A percentile compares a stretch with the other conserved stretches of the same genome.
These are phyloP conservation scores for Ammodytes marinus DNA, from an alignment of 2,113 vertebrate species.

Conservation along the genomic window DNA sequence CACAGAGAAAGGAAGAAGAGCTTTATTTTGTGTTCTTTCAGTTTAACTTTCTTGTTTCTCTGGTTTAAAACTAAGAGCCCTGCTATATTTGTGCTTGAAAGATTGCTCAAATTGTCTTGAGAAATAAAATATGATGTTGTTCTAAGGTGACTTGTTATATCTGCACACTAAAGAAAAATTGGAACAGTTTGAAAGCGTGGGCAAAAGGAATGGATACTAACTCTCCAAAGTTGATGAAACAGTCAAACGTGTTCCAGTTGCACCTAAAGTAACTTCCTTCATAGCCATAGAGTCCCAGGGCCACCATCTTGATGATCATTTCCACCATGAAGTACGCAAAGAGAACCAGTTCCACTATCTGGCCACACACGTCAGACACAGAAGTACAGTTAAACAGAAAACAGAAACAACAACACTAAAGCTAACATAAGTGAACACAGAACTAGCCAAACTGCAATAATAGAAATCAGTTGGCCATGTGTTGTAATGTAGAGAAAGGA, in stretches of 20 bases:
- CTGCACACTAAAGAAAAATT: not conserved
- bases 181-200: not conserved
- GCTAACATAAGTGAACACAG: not conserved
- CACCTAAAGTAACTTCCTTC: not conserved
- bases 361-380: not conserved
- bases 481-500: no score
- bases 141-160: not conserved
- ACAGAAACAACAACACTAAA: no score
- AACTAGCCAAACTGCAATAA: not conserved
- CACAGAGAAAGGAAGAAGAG: not conserved
- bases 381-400: not conserved
- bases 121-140: not conserved
- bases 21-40: not conserved
- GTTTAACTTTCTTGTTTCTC: not conserved
- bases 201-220: not conserved
- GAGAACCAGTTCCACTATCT: not conserved
- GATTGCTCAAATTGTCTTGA: not conserved
- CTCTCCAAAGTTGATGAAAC: slow-evolving; percentile 23
- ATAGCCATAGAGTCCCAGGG: not conserved
- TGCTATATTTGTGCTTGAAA: not conserved
- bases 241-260: slow-evolving; percentile 32
- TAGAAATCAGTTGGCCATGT: not conserved
- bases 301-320: slow-evolving; percentile 10
- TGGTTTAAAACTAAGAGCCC: not conserved
- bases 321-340: not conserved